Conservation (phyloP, 2,797 vertebrate genomes). For the Tarsius wallacei region DNA sequence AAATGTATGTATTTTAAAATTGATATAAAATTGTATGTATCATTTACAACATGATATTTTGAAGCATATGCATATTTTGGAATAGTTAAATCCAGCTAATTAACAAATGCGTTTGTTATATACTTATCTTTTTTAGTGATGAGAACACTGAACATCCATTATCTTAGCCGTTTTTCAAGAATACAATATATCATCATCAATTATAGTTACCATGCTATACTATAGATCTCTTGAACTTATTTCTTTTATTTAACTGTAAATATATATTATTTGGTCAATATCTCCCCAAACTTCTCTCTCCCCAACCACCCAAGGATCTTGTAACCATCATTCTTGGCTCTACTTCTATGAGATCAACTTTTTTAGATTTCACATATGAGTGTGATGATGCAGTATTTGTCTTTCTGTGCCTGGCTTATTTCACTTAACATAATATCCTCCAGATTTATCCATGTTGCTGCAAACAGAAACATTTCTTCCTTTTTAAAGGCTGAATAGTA, state of each 20-base stretch:
- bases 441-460: neutral
- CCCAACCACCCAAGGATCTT: neutral
- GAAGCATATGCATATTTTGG: neutral
- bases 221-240: neutral
- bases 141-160: neutral
- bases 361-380: neutral
- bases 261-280: neutral
- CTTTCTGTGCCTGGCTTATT: neutral
- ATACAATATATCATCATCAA: neutral
- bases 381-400: neutral
- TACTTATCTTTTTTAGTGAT: neutral
- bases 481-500: neutral
- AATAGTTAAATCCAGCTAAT: neutral
- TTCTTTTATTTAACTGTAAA: neutral
- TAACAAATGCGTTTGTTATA: neutral
- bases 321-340: neutral
- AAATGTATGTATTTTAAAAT: neutral
- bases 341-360: neutral
- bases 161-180: neutral
- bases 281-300: neutral
- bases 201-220: neutral
- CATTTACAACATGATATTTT: neutral
- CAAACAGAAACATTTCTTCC: neutral
- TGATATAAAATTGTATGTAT: neutral
- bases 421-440: neutral